phyloP scores from a whole-genome alignment of 1,140 invertebrate species.

The Chionoecetes opilio region DNA sequence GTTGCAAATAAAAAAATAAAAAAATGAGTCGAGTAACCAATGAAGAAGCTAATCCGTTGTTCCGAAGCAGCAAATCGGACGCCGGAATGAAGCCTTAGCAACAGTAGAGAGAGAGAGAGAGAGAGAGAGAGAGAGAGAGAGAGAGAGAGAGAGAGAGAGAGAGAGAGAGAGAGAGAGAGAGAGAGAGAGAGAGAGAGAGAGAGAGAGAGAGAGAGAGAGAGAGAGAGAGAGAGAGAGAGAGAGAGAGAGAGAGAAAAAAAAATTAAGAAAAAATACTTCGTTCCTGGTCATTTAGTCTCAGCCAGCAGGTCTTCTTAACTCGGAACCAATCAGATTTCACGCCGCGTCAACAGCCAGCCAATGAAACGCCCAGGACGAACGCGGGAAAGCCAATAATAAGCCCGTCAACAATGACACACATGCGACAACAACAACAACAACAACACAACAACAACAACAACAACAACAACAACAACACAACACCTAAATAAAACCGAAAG shows the following conservation, averaged over 20 bases:
- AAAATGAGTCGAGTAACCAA: background rate
- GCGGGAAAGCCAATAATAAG: slow-evolving; percentile 35
- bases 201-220: background rate
- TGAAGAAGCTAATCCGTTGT: background rate
- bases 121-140: too few relatives aligned
- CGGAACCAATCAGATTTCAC: slow-evolving; percentile 34
- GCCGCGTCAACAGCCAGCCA: slow-evolving; percentile 23
- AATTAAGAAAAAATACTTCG: background rate
- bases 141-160: slow-evolving; percentile 33
- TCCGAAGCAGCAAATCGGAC: background rate
- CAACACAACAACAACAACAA: background rate
- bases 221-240: slow-evolving; percentile 25
- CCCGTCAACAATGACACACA: background rate
- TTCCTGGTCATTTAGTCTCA: slow-evolving; percentile 18
- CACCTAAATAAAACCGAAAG: background rate
- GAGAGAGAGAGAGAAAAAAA: background rate
- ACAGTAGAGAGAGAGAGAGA: background rate
- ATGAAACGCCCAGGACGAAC: background rate
- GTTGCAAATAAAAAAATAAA: background rate
- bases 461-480: background rate
- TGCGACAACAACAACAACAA: background rate
- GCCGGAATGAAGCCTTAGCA: slow-evolving; percentile 2
- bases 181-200: background rate
- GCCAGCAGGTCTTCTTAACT: background rate
- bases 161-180: background rate